Evolutionary conservation across 2,113 vertebrate genomes (phyloP).

Genomic region (Podiceps cristatus): DNA sequence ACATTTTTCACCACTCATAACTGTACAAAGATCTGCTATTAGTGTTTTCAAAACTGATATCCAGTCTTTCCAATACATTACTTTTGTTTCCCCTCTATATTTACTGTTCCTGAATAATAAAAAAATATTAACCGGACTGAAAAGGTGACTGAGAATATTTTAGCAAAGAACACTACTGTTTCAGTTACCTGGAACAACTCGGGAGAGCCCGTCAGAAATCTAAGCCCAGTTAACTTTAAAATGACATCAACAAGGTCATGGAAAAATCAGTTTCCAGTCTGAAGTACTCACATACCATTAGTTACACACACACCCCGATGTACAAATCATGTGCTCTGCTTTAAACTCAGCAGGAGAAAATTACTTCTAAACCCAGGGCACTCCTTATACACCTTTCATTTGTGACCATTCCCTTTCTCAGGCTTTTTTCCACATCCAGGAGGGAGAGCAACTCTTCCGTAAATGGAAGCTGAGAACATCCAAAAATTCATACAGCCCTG

Average conservation of each 20-base stretch:
- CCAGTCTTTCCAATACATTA: background rate
- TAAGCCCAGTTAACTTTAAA: background rate
- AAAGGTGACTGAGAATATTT: background rate
- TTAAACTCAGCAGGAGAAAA: background rate
- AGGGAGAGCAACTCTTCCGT: background rate
- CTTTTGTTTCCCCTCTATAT: background rate
- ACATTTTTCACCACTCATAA: background rate
- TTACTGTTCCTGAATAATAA: background rate
- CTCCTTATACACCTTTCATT: background rate
- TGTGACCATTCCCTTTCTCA: background rate
- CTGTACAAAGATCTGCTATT: background rate
- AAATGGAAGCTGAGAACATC: background rate
- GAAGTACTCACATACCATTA: background rate
- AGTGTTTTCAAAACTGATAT: background rate
- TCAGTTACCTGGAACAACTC: background rate
- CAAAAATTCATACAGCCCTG: background rate
- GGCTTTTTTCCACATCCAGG: rapidly evolving
- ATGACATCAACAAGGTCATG: background rate
- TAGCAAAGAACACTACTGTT: background rate
- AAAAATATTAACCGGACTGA: background rate
- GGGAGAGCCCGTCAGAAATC: background rate
- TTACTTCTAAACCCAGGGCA: background rate
- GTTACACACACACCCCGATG: rapidly evolving
- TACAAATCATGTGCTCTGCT: background rate
- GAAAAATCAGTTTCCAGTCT: background rate